Percentiles rank a stretch among this genome's conserved stretches.
These are phyloP conservation scores for Peromyscus maniculatus DNA, from an alignment of 2,113 vertebrate species.

Conservation along the genomic window DNA sequence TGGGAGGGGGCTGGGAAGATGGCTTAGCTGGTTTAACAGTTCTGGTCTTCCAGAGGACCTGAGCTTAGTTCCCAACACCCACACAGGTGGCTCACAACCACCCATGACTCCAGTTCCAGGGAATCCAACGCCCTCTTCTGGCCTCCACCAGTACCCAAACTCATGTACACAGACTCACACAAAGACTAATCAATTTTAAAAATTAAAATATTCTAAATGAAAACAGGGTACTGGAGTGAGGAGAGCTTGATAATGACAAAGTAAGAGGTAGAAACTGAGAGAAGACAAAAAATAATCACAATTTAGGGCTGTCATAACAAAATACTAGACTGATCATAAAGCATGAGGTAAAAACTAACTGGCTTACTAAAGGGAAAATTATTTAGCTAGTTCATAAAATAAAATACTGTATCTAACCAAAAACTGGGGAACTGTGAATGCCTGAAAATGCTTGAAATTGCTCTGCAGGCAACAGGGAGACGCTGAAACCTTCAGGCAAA, in stretches of 20 bases:
- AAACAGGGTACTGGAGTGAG: background rate
- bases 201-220: background rate
- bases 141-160: background rate
- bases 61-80: background rate
- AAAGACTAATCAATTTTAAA: background rate
- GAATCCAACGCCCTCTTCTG: background rate
- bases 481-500: background rate
- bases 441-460: background rate
- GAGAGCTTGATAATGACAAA: background rate
- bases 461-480: background rate
- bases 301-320: background rate
- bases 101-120: background rate
- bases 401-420: background rate
- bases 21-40: too few relatives aligned
- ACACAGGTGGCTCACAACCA: background rate
- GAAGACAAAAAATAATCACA: background rate
- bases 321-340: background rate
- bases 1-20: background rate
- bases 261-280: background rate
- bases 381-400: slow-evolving; percentile 19
- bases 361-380: background rate
- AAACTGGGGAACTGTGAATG: background rate
- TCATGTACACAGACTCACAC: background rate
- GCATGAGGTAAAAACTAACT: background rate
- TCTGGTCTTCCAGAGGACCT: background rate